A percentile compares a stretch with the other conserved stretches of the same genome.
These are phyloP conservation scores for Balearica regulorum DNA, from an alignment of 2,797 vertebrate species.

Conservation along the genomic window DNA sequence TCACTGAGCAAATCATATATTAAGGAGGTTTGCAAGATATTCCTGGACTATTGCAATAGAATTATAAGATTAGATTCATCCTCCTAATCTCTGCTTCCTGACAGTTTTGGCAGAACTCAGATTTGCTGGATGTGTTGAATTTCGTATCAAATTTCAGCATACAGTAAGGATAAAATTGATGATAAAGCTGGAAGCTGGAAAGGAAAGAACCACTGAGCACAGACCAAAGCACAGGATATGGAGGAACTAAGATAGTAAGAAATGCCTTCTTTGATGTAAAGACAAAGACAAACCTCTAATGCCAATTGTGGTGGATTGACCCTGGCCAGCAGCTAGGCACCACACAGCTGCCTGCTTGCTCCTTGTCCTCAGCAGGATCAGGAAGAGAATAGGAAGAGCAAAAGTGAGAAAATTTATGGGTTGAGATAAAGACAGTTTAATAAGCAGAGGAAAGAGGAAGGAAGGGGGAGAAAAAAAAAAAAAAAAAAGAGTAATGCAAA, in stretches of 20 bases:
- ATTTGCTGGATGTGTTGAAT: neutral
- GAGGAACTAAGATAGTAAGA: neutral
- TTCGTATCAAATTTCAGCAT: neutral
- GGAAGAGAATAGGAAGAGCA: neutral
- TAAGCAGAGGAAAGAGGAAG: neutral
- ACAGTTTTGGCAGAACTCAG: neutral
- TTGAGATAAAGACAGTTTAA: neutral
- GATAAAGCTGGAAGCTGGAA: neutral
- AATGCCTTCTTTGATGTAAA: neutral
- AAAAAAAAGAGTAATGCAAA: neutral
- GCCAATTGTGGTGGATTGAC: neutral
- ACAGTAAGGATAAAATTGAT: neutral
- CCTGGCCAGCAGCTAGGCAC: neutral
- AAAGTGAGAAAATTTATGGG: neutral
- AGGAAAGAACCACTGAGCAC: neutral
- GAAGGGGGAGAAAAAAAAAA: no score
- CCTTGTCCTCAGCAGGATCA: neutral
- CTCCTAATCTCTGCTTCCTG: neutral
- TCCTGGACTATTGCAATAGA: neutral
- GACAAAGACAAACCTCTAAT: neutral
- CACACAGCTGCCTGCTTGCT: neutral
- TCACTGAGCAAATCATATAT: neutral
- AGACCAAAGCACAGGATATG: neutral
- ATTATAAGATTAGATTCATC: neutral
- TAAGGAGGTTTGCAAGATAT: neutral